A percentile compares a stretch with the other conserved stretches of the same genome.
Evolutionary conservation across 2,797 vertebrate species (phyloP).

Genomic region (Uromys caudimaculatus): DNA sequence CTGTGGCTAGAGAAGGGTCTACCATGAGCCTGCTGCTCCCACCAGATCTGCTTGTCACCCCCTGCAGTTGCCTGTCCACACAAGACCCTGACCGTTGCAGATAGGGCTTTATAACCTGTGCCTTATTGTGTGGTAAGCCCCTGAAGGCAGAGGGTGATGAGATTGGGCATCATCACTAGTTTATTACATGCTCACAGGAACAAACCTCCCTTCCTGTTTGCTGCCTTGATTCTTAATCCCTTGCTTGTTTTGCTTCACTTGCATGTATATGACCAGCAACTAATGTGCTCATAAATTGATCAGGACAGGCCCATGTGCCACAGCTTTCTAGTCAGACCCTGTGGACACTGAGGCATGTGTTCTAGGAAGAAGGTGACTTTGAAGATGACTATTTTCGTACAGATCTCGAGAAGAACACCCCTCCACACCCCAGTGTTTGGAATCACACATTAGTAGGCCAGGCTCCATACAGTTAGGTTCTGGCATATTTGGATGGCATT

Average conservation of each 20-base stretch:
- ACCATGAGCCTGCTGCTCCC: background rate
- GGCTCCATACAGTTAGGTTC: background rate
- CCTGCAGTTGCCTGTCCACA: background rate
- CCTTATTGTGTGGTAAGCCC: background rate
- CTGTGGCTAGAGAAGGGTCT: background rate
- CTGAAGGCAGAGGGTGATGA: background rate
- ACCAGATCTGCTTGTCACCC: background rate
- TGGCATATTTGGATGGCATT: background rate
- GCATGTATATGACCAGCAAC: conserved; percentile 65
- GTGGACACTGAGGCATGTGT: background rate
- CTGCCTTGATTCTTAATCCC: background rate
- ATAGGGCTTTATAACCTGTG: background rate
- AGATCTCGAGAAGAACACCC: background rate
- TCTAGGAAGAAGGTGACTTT: background rate
- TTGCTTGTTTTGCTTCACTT: conserved; percentile 67
- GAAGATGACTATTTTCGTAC: background rate
- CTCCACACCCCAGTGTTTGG: background rate
- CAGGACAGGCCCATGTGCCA: background rate
- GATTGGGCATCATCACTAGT: fast-evolving
- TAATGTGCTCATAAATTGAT: conserved; percentile 60
- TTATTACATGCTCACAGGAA: background rate
- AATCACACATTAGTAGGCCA: background rate
- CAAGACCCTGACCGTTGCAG: background rate
- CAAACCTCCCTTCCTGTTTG: background rate
- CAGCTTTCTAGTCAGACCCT: background rate